phyloP scores from a whole-genome alignment of 1,140 invertebrate species.

The Zaprionus capensis region DNA sequence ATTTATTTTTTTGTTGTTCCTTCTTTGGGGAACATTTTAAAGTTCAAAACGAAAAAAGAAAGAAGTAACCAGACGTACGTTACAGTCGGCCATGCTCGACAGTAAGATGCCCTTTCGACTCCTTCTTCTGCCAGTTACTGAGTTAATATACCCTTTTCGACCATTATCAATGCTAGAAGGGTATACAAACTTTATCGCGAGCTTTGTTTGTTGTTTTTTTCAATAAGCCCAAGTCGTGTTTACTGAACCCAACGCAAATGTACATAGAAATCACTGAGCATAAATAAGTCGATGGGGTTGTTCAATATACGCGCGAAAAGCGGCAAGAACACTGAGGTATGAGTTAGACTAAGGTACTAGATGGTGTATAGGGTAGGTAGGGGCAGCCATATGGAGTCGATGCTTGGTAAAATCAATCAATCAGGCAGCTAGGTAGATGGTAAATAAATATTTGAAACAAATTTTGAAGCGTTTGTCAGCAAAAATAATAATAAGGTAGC shows the following conservation, averaged over 20 bases:
- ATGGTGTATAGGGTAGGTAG: background rate
- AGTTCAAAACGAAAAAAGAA: background rate
- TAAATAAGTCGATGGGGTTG: constrained; percentile 33
- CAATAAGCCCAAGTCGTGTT: constrained; percentile 26
- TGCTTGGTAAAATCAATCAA: constrained; percentile 28
- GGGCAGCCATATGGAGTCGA: background rate
- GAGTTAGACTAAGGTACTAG: background rate
- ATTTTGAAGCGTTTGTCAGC: constrained; percentile 9
- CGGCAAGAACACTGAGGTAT: background rate
- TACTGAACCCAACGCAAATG: constrained; percentile 38
- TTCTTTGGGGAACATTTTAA: background rate
- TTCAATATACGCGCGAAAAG: constrained; percentile 21
- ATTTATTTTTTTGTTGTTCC: background rate
- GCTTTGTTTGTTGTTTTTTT: background rate
- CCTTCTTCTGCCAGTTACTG: no score
- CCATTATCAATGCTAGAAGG: no score
- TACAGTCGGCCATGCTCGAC: no score
- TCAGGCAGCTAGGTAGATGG: constrained; percentile 22
- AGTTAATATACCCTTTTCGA: no score
- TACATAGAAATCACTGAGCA: constrained; percentile 37
- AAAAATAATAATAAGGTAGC: constrained; percentile 1
- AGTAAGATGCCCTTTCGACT: no score
- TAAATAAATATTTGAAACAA: constrained; percentile 36
- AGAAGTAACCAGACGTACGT: background rate
- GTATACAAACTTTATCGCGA: no score